Conservation (phyloP, 2,113 vertebrate species). For the Rhinoderma darwinii region DNA sequence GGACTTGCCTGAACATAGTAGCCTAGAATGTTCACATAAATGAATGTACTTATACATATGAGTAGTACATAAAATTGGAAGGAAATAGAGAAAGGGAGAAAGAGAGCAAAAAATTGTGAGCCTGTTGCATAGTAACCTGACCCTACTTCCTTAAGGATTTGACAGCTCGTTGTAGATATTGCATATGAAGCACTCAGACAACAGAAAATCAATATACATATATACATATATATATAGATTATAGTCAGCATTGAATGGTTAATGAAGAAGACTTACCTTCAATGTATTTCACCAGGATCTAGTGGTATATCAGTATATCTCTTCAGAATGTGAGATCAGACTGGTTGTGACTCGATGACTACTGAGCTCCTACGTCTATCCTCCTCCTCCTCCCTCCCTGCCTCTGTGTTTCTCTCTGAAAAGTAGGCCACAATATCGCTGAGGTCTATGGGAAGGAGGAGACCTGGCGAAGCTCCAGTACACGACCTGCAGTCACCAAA, state of each 20-base stretch:
- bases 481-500: neutral
- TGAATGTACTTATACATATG: neutral
- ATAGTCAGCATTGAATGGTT: neutral
- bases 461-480: conserved; percentile 38
- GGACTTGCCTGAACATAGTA: neutral
- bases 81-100: neutral
- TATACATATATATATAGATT: too few species aligned
- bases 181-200: neutral
- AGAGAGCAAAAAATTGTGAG: neutral
- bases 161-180: neutral
- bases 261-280: neutral
- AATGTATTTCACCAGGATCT: neutral
- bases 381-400: neutral
- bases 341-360: neutral
- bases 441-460: conserved; percentile 40
- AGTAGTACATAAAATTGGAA: too few species aligned
- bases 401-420: conserved; percentile 25
- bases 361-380: neutral
- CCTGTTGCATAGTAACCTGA: neutral
- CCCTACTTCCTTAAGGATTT: neutral
- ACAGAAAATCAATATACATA: neutral
- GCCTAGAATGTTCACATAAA: neutral
- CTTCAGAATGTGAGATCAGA: conserved; percentile 1
- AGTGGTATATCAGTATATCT: neutral
- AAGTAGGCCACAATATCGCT: conserved; percentile 56